These are phyloP conservation scores for Lasius platythorax DNA, from an alignment of 2,888 invertebrate species.

Conservation along the genomic window DNA sequence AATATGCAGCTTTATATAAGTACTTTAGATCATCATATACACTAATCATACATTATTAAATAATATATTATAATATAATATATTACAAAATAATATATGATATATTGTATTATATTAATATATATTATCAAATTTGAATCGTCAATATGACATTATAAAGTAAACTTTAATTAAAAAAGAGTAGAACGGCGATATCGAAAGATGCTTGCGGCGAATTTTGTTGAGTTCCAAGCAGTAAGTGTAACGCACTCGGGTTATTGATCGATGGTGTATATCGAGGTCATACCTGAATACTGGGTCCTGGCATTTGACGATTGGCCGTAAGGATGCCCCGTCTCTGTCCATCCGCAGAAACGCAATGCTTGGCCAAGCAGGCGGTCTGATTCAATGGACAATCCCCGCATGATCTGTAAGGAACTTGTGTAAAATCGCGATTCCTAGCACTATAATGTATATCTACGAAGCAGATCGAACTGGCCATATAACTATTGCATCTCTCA, in stretches of 20 bases:
- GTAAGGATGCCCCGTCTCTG: conserved; percentile 89
- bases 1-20: background rate
- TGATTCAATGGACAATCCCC: conserved; percentile 89
- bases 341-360: conserved; percentile 90
- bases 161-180: background rate
- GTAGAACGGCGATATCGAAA: background rate
- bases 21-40: background rate
- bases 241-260: conserved; percentile 29
- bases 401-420: conserved; percentile 87
- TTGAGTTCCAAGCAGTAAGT: background rate
- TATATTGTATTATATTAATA: background rate
- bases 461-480: background rate
- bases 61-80: background rate
- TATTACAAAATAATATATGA: too few species aligned
- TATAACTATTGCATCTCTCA: background rate
- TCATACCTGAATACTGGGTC: conserved; percentile 88
- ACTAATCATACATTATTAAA: background rate
- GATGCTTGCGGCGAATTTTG: background rate
- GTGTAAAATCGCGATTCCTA: background rate
- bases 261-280: conserved; percentile 39
- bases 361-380: conserved; percentile 88
- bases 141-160: background rate
- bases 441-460: background rate
- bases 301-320: conserved; percentile 91
- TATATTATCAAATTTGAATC: background rate